A percentile compares a stretch with the other conserved stretches of the same genome.
Evolutionary conservation across 1,140 invertebrate genomes (phyloP).

Genomic region (Tetramorium alpestre): DNA sequence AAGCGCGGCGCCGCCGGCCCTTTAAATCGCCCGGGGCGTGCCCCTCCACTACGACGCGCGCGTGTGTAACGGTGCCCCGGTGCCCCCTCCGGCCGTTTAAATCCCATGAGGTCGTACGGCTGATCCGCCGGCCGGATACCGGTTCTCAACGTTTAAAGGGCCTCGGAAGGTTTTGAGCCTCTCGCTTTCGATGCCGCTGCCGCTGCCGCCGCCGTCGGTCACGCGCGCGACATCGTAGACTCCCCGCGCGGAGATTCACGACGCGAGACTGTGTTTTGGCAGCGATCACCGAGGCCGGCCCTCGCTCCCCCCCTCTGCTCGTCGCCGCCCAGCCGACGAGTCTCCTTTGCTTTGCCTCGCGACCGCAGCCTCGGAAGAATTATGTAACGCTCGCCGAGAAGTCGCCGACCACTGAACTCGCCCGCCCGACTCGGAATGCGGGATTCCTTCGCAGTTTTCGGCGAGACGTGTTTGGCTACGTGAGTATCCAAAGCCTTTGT

Average conservation of each 20-base stretch:
- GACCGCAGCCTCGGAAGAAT: constrained; percentile 29
- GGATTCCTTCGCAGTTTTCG: constrained; percentile 60
- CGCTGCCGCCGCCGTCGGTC: not conserved
- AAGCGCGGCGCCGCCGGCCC: constrained; percentile 28
- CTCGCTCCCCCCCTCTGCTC: not conserved
- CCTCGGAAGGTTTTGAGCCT: not conserved
- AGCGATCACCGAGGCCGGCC: constrained; percentile 6
- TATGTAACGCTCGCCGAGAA: constrained; percentile 61
- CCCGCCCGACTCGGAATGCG: constrained; percentile 68
- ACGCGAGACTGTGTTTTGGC: constrained; percentile 57
- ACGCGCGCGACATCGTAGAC: constrained; percentile 38
- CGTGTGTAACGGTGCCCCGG: constrained; percentile 8
- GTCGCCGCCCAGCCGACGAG: not conserved
- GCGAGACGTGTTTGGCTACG: constrained; percentile 56
- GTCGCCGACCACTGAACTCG: constrained; percentile 46
- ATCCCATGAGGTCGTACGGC: constrained; percentile 25
- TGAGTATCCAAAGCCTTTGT: constrained; percentile 52
- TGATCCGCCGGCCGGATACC: not conserved
- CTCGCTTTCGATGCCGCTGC: constrained; percentile 19
- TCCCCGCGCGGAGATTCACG: constrained; percentile 36
- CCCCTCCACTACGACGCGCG: constrained; percentile 2
- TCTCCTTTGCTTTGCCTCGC: not conserved
- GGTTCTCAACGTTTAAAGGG: constrained; percentile 38
- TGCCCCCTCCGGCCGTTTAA: constrained; percentile 40
- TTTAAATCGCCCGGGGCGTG: constrained; percentile 59